Evolutionary conservation across 92 coral and sea anemone species (phyloP).

Genomic region (Virgularia gustaviana): DNA sequence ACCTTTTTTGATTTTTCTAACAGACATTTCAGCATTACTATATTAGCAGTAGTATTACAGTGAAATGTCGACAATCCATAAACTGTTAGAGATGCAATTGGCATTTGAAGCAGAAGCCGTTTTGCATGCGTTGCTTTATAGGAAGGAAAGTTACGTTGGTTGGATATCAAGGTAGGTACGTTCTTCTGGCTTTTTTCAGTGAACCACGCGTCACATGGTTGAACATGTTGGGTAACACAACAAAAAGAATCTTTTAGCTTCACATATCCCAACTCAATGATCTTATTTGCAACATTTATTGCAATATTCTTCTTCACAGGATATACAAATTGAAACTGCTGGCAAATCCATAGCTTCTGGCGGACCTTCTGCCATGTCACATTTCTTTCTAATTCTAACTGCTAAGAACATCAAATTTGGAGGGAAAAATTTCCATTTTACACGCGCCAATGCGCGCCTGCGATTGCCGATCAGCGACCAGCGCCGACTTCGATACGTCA

Average conservation of each 20-base stretch:
- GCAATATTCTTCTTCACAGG: too few relatives aligned
- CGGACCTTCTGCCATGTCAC: too few relatives aligned
- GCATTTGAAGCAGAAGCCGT: conserved; percentile 44
- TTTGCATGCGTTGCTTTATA: conserved; percentile 49
- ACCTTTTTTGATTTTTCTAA: conserved; percentile 7
- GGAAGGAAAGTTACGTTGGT: neutral
- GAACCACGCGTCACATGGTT: conserved; percentile 4
- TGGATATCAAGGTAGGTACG: neutral
- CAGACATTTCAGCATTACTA: neutral
- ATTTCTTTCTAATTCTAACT: too few relatives aligned
- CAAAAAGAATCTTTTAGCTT: conserved; percentile 50
- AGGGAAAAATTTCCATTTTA: too few relatives aligned
- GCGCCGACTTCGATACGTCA: too few relatives aligned
- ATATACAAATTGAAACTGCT: too few relatives aligned
- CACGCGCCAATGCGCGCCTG: too few relatives aligned
- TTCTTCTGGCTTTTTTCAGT: too few relatives aligned
- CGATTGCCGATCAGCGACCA: too few relatives aligned
- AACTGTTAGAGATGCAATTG: conserved; percentile 45
- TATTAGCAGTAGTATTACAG: conserved; percentile 2
- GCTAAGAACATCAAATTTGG: too few relatives aligned
- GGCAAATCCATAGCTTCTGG: too few relatives aligned
- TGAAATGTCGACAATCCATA: neutral
- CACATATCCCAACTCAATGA: conserved; percentile 40
- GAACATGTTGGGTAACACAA: conserved; percentile 19
- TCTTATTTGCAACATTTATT: conserved; percentile 38